A percentile compares a stretch with the other conserved stretches of the same genome.
Evolutionary conservation across 2,797 vertebrate genomes (phyloP).

Genomic region (Babyrousa celebensis): DNA sequence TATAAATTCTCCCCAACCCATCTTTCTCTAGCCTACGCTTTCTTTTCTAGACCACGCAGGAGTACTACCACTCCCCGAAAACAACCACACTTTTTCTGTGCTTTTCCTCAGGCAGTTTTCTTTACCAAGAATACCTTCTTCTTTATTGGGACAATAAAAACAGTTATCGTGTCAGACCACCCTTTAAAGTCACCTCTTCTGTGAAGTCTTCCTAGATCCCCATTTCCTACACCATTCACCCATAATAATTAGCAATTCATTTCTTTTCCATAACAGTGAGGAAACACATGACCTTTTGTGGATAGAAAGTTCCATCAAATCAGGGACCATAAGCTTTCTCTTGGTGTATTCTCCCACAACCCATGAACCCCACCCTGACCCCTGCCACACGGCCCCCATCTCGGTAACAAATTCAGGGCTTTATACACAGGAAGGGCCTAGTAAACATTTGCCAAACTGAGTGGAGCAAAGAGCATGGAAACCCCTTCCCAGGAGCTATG

Average conservation of each 20-base stretch:
- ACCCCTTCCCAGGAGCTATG: slow-evolving; percentile 35
- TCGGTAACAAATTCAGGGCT: not conserved
- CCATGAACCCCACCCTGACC: no score
- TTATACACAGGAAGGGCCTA: not conserved
- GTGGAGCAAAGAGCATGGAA: not conserved
- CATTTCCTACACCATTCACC: accelerated
- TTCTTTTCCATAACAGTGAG: not conserved
- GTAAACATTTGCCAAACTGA: not conserved
- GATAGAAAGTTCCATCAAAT: not conserved
- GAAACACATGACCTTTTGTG: not conserved
- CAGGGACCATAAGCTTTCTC: not conserved
- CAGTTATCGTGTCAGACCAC: not conserved
- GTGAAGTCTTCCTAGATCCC: not conserved
- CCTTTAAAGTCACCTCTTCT: not conserved
- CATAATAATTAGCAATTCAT: not conserved
- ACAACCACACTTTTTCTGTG: not conserved
- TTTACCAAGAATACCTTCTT: not conserved
- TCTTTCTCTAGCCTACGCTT: not conserved
- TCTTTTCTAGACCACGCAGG: not conserved
- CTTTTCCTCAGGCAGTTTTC: not conserved
- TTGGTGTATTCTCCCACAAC: not conserved
- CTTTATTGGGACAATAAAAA: not conserved
- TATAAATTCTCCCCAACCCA: not conserved
- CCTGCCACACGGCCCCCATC: no score
- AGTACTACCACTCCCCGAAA: not conserved